A percentile compares a stretch with the other conserved stretches of the same genome.
These are phyloP conservation scores for Cottus gobio DNA, from an alignment of 2,113 vertebrate genomes.

Conservation along the genomic window DNA sequence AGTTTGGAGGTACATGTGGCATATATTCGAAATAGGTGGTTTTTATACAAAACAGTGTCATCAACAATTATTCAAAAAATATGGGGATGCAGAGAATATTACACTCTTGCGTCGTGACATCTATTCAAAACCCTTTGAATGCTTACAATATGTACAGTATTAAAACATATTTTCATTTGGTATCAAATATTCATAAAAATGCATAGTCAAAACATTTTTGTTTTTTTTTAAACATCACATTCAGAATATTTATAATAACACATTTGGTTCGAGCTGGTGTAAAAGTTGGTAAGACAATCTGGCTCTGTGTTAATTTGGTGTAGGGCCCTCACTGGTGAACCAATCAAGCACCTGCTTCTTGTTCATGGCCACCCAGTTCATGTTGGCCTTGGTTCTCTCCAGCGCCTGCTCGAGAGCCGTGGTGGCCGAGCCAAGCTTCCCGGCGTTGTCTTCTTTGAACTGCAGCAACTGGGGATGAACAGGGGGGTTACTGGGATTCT, in stretches of 20 bases:
- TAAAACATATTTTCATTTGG: not conserved
- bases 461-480: slow-evolving; percentile 82
- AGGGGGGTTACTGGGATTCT: not conserved
- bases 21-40: not conserved
- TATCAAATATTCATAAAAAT: slow-evolving; percentile 41
- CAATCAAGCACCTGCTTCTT: slow-evolving; percentile 69
- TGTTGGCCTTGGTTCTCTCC: slow-evolving; percentile 87
- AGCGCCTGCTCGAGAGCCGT: slow-evolving; percentile 85
- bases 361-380: slow-evolving; percentile 88
- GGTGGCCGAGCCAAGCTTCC: slow-evolving; percentile 78
- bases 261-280: not conserved
- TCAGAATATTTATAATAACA: slow-evolving; percentile 19
- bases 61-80: not conserved
- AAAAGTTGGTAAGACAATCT: not conserved
- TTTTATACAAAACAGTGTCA: not conserved
- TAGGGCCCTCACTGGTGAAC: slow-evolving; percentile 64
- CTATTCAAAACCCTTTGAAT: not conserved
- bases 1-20: not conserved
- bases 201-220: slow-evolving; percentile 19
- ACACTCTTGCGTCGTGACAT: not conserved
- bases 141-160: not conserved
- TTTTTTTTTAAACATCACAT: not conserved
- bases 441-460: slow-evolving; percentile 83
- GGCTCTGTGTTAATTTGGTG: slow-evolving; percentile 7
- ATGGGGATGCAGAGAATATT: not conserved